Conservation (phyloP, 2,888 invertebrate genomes). For the Hofmannophila pseudospretella region DNA sequence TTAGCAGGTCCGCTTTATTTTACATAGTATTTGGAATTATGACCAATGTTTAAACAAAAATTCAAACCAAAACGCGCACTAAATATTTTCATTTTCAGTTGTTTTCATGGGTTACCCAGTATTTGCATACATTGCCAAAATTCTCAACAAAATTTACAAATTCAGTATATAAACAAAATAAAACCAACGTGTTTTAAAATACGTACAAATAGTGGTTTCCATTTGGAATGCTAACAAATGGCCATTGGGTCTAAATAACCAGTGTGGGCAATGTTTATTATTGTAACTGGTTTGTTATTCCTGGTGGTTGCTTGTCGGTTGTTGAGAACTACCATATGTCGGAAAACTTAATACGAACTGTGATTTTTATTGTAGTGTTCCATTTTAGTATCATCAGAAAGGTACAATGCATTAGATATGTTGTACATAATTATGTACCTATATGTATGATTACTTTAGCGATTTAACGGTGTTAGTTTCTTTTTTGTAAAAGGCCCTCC, state of each 20-base stretch:
- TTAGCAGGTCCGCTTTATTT: too few relatives aligned
- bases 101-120: conserved; percentile 9
- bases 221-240: conserved; percentile 28
- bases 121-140: conserved; percentile 16
- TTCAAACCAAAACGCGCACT: conserved; percentile 4
- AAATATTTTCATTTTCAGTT: conserved; percentile 7
- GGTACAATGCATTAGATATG: too few relatives aligned
- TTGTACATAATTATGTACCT: too few relatives aligned
- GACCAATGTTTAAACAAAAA: conserved; percentile 1
- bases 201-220: conserved; percentile 10
- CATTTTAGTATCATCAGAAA: background rate
- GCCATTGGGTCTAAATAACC: conserved; percentile 25
- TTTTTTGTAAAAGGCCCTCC: too few relatives aligned
- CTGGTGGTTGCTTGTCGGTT: conserved; percentile 17
- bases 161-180: background rate
- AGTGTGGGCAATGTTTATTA: conserved; percentile 37
- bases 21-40: too few relatives aligned
- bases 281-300: conserved; percentile 39
- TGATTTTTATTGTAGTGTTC: conserved; percentile 2
- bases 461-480: too few relatives aligned
- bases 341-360: conserved; percentile 12
- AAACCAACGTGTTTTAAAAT: conserved; percentile 8
- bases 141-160: conserved; percentile 3
- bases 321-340: conserved; percentile 36
- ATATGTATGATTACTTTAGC: too few relatives aligned